These are phyloP conservation scores for Drosophila parabipectinata DNA, from an alignment of 1,140 invertebrate species.

Conservation along the genomic window DNA sequence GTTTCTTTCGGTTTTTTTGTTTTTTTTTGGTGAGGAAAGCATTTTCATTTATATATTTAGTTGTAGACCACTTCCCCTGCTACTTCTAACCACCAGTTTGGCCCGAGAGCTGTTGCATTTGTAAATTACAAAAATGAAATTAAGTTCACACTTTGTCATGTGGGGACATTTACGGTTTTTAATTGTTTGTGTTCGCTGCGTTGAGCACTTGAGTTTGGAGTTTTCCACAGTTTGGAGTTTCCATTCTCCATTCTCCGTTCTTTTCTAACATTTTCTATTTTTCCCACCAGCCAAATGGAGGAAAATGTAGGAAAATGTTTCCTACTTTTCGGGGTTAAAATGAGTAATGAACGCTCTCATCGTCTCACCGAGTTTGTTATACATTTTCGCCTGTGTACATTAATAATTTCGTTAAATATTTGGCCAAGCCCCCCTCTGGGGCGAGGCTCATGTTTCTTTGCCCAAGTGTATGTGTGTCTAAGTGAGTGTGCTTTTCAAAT, in stretches of 20 bases:
- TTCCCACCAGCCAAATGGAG: not conserved
- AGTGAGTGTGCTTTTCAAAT: constrained; percentile 44
- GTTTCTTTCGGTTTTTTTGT: constrained; percentile 58
- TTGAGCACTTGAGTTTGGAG: constrained; percentile 31
- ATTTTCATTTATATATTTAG: constrained; percentile 82
- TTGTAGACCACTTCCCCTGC: constrained; percentile 16
- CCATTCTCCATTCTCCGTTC: not conserved
- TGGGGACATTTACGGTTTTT: constrained; percentile 81
- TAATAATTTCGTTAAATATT: constrained; percentile 78
- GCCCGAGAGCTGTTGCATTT: constrained; percentile 56
- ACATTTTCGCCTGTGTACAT: constrained; percentile 56
- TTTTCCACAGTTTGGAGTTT: not conserved
- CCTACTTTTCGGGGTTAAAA: constrained; percentile 53
- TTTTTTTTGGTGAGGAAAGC: constrained; percentile 54
- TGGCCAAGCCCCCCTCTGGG: constrained; percentile 5
- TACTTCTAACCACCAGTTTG: too few relatives aligned
- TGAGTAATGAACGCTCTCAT: constrained; percentile 37
- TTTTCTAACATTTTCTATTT: not conserved
- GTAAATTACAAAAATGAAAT: constrained; percentile 83
- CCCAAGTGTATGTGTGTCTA: not conserved
- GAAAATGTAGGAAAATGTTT: constrained; percentile 39
- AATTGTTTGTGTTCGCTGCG: constrained; percentile 66
- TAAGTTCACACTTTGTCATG: constrained; percentile 82
- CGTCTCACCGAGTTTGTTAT: not conserved
- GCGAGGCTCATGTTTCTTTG: not conserved